Percentiles rank a stretch among this genome's conserved stretches.
Evolutionary conservation across 2,888 invertebrate species (phyloP).

Genomic region (Polietes domitor): DNA sequence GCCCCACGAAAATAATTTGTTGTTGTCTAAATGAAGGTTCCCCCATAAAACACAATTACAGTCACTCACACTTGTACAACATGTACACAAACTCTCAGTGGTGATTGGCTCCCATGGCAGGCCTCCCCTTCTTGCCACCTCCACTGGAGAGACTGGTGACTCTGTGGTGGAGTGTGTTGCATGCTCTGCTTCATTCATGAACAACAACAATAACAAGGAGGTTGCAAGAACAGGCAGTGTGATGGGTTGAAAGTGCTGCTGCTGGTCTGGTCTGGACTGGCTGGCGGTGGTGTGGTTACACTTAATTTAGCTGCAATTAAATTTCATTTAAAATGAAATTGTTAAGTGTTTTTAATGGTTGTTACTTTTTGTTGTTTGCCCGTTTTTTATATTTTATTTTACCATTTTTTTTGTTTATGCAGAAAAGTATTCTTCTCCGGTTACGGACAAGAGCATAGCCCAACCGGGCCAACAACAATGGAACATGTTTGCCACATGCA

Average conservation of each 20-base stretch:
- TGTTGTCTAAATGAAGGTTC: too few species aligned
- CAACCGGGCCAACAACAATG: slow-evolving; percentile 38
- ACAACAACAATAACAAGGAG: slow-evolving; percentile 17
- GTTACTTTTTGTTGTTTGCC: slow-evolving; percentile 46
- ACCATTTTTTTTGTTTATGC: not conserved
- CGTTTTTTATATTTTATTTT: slow-evolving; percentile 8
- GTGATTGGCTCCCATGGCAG: slow-evolving; percentile 10
- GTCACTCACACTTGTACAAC: not conserved
- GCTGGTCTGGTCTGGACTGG: slow-evolving; percentile 57
- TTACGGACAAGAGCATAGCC: not conserved
- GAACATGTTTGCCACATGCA: slow-evolving; percentile 67
- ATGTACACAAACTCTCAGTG: slow-evolving; percentile 30
- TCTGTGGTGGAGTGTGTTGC: slow-evolving; percentile 46
- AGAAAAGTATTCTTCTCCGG: slow-evolving; percentile 31
- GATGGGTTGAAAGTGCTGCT: not conserved
- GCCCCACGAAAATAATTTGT: too few species aligned
- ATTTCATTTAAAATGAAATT: slow-evolving; percentile 67
- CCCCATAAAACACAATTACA: too few species aligned
- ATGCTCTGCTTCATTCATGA: slow-evolving; percentile 35
- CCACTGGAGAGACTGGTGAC: slow-evolving; percentile 34
- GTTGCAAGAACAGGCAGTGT: not conserved
- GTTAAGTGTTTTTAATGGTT: slow-evolving; percentile 67
- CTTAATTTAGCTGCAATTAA: slow-evolving; percentile 64
- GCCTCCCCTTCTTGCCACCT: slow-evolving; percentile 39
- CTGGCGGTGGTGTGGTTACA: slow-evolving; percentile 54